Evolutionary conservation across 30 jellyfish, hydroid and myxozoan genomes (phyloP).

Genomic region (Chrysaora quinquecirrha): DNA sequence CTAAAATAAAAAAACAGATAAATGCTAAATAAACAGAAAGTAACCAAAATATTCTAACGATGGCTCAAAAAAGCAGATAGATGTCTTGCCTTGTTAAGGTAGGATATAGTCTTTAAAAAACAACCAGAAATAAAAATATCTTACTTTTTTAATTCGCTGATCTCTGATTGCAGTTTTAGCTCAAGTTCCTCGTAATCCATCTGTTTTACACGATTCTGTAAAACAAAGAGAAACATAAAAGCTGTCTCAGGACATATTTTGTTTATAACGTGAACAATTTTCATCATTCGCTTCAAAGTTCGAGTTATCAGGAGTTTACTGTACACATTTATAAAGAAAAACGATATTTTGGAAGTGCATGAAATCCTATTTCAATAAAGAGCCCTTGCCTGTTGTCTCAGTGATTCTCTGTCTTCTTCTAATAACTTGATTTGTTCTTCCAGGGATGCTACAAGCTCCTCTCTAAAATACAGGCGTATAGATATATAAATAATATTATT

Average conservation of each 20-base stretch:
- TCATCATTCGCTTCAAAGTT: too few species aligned
- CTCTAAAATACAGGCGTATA: constrained; percentile 36
- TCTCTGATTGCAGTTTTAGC: constrained; percentile 45
- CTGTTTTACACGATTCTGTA: constrained; percentile 62
- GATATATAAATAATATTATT: too few species aligned
- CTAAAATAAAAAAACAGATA: constrained; percentile 32
- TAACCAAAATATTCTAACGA: background rate
- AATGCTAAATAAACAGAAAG: background rate
- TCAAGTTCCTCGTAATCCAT: constrained; percentile 74
- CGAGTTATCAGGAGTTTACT: too few species aligned
- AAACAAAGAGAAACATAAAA: background rate
- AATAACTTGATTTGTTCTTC: constrained; percentile 70
- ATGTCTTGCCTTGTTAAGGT: too few species aligned
- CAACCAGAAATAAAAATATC: background rate
- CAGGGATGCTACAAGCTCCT: constrained; percentile 73
- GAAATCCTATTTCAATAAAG: too few species aligned
- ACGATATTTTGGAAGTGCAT: too few species aligned
- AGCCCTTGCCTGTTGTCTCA: constrained; percentile 71
- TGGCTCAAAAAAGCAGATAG: too few species aligned
- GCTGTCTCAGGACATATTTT: too few species aligned
- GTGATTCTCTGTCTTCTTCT: constrained; percentile 60
- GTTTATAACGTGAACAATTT: too few species aligned
- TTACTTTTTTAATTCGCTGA: constrained; percentile 75
- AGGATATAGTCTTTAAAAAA: background rate
- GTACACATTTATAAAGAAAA: too few species aligned